These are phyloP conservation scores for Criorhina ranunculi DNA, from an alignment of 2,888 invertebrate species.

Conservation along the genomic window DNA sequence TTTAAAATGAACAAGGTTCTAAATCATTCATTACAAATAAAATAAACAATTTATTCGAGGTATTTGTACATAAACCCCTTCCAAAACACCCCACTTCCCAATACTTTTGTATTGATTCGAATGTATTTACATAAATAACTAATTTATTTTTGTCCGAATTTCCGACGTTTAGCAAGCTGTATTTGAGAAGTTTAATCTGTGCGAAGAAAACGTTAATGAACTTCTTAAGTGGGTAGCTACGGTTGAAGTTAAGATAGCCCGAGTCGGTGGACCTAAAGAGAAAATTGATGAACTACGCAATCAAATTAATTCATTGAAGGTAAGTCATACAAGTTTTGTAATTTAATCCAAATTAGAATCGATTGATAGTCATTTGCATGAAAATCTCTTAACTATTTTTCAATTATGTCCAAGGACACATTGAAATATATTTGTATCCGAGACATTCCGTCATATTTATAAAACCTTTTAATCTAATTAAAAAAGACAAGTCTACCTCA, in stretches of 20 bases:
- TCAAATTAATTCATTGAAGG: constrained; percentile 95
- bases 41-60: constrained; percentile 44
- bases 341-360: constrained; percentile 12
- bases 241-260: constrained; percentile 92
- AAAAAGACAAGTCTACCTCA: too few relatives aligned
- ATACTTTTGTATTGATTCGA: constrained; percentile 18
- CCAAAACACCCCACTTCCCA: neutral
- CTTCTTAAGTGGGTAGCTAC: constrained; percentile 94
- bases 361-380: neutral
- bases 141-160: constrained; percentile 18
- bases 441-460: too few relatives aligned
- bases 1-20: constrained; percentile 40
- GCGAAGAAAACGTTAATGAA: constrained; percentile 93
- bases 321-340: constrained; percentile 81
- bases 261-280: constrained; percentile 94
- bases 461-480: too few relatives aligned
- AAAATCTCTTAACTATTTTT: too few relatives aligned
- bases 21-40: constrained; percentile 1
- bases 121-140: constrained; percentile 6
- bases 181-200: constrained; percentile 96
- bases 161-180: constrained; percentile 92
- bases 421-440: too few relatives aligned
- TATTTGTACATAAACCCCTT: constrained; percentile 47
- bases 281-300: constrained; percentile 93
- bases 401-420: too few relatives aligned